A percentile compares a stretch with the other conserved stretches of the same genome.
Conservation (phyloP, 1,140 invertebrate species). For the Melipona quadrifasciata region DNA sequence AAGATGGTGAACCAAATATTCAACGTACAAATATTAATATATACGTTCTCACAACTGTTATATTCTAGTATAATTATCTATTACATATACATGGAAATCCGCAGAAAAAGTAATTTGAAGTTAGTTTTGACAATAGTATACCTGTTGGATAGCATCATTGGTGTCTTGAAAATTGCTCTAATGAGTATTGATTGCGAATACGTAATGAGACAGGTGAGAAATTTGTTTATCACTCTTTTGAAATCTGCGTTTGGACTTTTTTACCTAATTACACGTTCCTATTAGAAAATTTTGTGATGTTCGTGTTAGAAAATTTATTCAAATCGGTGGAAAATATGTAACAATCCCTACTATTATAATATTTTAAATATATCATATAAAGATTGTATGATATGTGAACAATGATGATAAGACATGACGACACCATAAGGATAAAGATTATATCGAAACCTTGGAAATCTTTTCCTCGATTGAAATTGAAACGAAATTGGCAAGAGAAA, state of each 20-base stretch:
- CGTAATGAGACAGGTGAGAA: constrained; percentile 26
- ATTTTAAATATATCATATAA: no score
- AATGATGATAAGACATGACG: no score
- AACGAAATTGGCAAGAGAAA: no score
- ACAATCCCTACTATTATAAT: no score
- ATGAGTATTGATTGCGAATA: constrained; percentile 17
- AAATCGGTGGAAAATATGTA: no score
- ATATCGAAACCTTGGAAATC: no score
- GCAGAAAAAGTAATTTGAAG: fast-evolving
- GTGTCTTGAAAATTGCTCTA: neutral
- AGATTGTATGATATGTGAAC: no score
- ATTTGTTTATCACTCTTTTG: neutral
- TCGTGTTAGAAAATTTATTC: no score
- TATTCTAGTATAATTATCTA: neutral
- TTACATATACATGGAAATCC: neutral
- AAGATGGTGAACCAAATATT: constrained; percentile 13
- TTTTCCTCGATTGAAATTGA: no score
- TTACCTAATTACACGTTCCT: neutral
- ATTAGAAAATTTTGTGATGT: no score
- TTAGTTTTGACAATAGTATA: fast-evolving
- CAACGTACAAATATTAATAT: constrained; percentile 8
- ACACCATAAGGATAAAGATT: no score
- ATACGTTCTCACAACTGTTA: neutral
- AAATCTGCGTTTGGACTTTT: neutral
- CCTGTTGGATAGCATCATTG: fast-evolving